A percentile compares a stretch with the other conserved stretches of the same genome.
phyloP scores from a whole-genome alignment of 1,140 invertebrate species.

The Prorops nasuta region DNA sequence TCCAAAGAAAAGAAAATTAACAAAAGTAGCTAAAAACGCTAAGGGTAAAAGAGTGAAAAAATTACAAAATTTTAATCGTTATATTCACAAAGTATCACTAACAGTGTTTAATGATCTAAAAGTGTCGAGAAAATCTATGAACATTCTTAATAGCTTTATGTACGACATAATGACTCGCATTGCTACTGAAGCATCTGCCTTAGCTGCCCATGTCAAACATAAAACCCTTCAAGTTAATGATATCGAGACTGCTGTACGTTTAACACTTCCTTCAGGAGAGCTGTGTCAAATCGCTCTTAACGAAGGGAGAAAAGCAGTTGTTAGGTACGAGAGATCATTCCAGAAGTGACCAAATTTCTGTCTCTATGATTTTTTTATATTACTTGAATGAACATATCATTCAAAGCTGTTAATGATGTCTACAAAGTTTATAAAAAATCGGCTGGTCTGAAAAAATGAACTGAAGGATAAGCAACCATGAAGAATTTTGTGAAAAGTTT shows the following conservation, averaged over 20 bases:
- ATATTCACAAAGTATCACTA: slow-evolving; percentile 72
- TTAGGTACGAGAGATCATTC: slow-evolving; percentile 43
- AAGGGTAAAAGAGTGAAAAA: slow-evolving; percentile 61
- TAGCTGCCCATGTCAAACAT: slow-evolving; percentile 61
- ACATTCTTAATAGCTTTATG: slow-evolving; percentile 67
- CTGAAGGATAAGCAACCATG: no score
- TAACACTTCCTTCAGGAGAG: slow-evolving; percentile 50
- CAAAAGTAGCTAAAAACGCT: slow-evolving; percentile 57
- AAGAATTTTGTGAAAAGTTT: no score
- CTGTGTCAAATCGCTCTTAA: slow-evolving; percentile 38
- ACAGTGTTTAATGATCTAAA: slow-evolving; percentile 65
- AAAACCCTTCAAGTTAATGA: slow-evolving; percentile 51
- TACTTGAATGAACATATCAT: no score
- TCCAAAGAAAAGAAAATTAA: slow-evolving; percentile 61
- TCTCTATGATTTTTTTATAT: no score
- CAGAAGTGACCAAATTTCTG: no score
- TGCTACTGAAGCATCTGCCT: slow-evolving; percentile 56
- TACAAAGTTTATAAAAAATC: no score
- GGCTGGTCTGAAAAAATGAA: no score
- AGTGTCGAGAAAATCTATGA: slow-evolving; percentile 61
- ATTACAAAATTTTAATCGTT: slow-evolving; percentile 70
- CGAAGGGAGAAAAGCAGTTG: slow-evolving; percentile 16
- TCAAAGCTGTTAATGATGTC: no score
- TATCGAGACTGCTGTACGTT: slow-evolving; percentile 49
- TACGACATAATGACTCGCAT: slow-evolving; percentile 63